A percentile compares a stretch with the other conserved stretches of the same genome.
Conservation (phyloP, 30 jellyfish, hydroid and myxozoan species). For the Aurelia sp. region DNA sequence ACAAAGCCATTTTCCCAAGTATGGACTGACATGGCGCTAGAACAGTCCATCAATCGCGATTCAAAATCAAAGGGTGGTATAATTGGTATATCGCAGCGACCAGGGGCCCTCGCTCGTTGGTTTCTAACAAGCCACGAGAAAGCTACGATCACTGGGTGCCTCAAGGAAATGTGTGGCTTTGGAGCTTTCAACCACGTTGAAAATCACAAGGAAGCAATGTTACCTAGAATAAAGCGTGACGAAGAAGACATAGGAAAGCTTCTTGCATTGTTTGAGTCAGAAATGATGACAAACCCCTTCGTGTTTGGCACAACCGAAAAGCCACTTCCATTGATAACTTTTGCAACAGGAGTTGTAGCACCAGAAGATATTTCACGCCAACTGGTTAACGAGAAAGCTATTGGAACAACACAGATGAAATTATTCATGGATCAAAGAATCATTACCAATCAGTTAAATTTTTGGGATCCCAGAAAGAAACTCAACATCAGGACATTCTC, state of each 20-base stretch:
- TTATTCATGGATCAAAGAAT: too few relatives aligned
- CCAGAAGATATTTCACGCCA: too few relatives aligned
- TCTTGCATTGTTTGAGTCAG: neutral
- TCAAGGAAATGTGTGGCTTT: slow-evolving; percentile 3
- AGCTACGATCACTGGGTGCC: neutral
- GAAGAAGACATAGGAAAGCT: slow-evolving; percentile 18
- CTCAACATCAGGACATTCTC: too few relatives aligned
- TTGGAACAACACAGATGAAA: too few relatives aligned
- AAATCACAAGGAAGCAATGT: slow-evolving; percentile 9
- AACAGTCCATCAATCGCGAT: slow-evolving; percentile 12
- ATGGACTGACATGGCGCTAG: slow-evolving; percentile 25
- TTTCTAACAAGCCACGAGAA: neutral
- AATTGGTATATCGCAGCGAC: slow-evolving; percentile 9
- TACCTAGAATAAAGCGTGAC: neutral
- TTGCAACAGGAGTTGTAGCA: too few relatives aligned
- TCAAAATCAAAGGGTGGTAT: slow-evolving; percentile 18
- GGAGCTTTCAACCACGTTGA: slow-evolving; percentile 3
- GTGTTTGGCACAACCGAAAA: too few relatives aligned
- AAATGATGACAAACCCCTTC: slow-evolving; percentile 1
- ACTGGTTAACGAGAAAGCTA: too few relatives aligned
- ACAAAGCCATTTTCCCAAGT: slow-evolving; percentile 9
- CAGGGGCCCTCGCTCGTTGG: slow-evolving; percentile 24
- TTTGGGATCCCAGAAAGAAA: too few relatives aligned
- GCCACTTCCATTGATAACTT: too few relatives aligned
- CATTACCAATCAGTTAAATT: too few relatives aligned